Conservation (phyloP, 2,888 invertebrate species). For the Drosophila rubida region DNA sequence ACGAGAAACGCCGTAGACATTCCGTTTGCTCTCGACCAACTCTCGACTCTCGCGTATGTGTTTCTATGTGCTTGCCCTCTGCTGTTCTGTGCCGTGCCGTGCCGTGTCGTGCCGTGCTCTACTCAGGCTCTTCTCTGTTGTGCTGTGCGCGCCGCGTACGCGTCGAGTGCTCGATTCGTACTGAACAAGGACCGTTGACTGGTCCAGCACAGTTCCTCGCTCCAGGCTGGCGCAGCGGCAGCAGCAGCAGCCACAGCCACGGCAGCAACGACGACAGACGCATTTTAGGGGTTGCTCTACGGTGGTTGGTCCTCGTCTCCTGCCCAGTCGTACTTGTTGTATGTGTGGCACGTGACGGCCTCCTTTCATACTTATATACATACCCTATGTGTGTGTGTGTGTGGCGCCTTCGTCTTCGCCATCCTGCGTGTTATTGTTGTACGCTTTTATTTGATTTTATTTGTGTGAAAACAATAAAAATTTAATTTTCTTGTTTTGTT, state of each 20-base stretch:
- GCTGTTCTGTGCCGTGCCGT: slow-evolving; percentile 24
- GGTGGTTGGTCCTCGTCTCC: slow-evolving; percentile 84
- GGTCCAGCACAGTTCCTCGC: slow-evolving; percentile 18
- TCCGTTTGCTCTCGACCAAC: slow-evolving; percentile 34
- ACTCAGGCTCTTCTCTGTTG: not conserved
- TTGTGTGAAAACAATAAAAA: slow-evolving; percentile 83
- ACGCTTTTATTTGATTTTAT: slow-evolving; percentile 81
- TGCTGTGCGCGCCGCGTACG: slow-evolving; percentile 62
- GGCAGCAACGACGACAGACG: not conserved
- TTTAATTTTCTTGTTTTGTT: slow-evolving; percentile 83
- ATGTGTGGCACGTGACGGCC: slow-evolving; percentile 67
- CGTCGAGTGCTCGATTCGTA: slow-evolving; percentile 75
- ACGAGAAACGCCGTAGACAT: slow-evolving; percentile 85
- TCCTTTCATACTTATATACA: slow-evolving; percentile 28
- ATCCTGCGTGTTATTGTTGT: slow-evolving; percentile 66
- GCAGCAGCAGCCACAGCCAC: not conserved
- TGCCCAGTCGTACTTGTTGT: slow-evolving; percentile 75
- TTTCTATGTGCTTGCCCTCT: slow-evolving; percentile 38
- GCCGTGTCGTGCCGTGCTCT: not conserved
- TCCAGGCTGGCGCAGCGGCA: slow-evolving; percentile 36
- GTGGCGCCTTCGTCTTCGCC: slow-evolving; percentile 55
- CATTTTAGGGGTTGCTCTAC: slow-evolving; percentile 82
- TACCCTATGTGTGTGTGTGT: slow-evolving; percentile 40
- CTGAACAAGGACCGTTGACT: slow-evolving; percentile 55
- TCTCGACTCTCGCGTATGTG: slow-evolving; percentile 1